Evolutionary conservation across 2,888 invertebrate species (phyloP), one percentile per base, ranked within the genome.

Genomic region (Idaea aversata): DNA sequence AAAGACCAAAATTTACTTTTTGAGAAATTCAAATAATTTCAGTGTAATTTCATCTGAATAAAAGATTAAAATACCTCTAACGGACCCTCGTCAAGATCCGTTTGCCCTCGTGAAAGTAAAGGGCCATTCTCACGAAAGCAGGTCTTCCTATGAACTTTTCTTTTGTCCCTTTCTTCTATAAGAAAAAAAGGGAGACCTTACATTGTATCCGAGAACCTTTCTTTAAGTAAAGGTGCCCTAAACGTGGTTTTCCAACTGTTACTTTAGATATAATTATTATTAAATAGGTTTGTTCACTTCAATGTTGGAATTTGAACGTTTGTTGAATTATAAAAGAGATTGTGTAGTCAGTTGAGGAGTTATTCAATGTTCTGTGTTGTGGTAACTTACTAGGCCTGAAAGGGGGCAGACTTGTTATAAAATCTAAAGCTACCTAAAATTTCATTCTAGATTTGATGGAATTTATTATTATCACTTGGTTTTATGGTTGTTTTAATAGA

Each of bases 31-130:
- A 13, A 59, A 59, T 25, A 16, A 59, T 59, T 59, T 13, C 25
- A 59, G 66, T 67, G 65, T 63, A 71, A 69, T 70, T 70, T 64
- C 68, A 69, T 72, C 67, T 59, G 68, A 81, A 83, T 83, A 81
- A 80, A 82, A 77, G 76, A 81, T 80, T 80, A 80, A 73, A 79
- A 78, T 77, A 75, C 66, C 70, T 70, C 68, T 77, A 72, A 73
- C 69, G 65, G 70, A 86, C 85, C 87, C 86, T 87, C 79, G 79
- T 86, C 87, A 87, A 77, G 76, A 75, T 75, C 67, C 76, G 74
- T 73, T 78, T 72, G 70, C 73, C 74, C 71, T 74, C 71, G 73
- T 69, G 72, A 67, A 66, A 71, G 67, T 64, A 66, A 60, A 61
- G 47, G 47, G 47, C 47, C 47, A 47, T 47, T 47, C 47, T 10